These are phyloP conservation scores for Rhinophrynus dorsalis DNA, from an alignment of 2,797 vertebrate genomes.

Conservation along the genomic window DNA sequence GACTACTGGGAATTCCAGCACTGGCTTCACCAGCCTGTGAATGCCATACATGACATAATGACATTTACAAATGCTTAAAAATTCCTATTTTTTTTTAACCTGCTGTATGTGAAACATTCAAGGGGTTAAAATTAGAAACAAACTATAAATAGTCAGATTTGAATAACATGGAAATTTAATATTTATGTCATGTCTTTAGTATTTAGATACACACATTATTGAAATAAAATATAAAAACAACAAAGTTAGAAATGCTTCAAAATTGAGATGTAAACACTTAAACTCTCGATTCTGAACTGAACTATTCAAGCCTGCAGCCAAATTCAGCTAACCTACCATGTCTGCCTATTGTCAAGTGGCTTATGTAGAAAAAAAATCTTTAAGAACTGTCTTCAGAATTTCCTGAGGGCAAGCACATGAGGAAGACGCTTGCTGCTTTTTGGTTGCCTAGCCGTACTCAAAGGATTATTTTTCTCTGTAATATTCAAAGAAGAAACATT, in stretches of 20 bases:
- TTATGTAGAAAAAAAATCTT: constrained; percentile 34
- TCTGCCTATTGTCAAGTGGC: constrained; percentile 53
- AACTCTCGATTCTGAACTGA: constrained; percentile 46
- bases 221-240: too few relatives aligned
- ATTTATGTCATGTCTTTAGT: too few relatives aligned
- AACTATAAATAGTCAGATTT: too few relatives aligned
- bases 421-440: not conserved
- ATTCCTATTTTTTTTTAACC: not conserved
- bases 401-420: constrained; percentile 45
- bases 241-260: not conserved
- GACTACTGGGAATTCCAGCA: too few relatives aligned
- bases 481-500: not conserved
- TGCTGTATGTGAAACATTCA: too few relatives aligned
- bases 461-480: constrained; percentile 36
- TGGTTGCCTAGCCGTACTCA: constrained; percentile 43
- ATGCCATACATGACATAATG: too few relatives aligned
- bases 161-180: too few relatives aligned
- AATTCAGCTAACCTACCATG: constrained; percentile 30
- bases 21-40: too few relatives aligned
- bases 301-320: constrained; percentile 45
- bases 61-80: too few relatives aligned
- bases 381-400: constrained; percentile 41
- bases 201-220: too few relatives aligned
- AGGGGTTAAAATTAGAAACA: too few relatives aligned
- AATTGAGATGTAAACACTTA: constrained; percentile 50